Evolutionary conservation across 2,888 invertebrate genomes (phyloP).

Genomic region (Zootermopsis nevadensis): DNA sequence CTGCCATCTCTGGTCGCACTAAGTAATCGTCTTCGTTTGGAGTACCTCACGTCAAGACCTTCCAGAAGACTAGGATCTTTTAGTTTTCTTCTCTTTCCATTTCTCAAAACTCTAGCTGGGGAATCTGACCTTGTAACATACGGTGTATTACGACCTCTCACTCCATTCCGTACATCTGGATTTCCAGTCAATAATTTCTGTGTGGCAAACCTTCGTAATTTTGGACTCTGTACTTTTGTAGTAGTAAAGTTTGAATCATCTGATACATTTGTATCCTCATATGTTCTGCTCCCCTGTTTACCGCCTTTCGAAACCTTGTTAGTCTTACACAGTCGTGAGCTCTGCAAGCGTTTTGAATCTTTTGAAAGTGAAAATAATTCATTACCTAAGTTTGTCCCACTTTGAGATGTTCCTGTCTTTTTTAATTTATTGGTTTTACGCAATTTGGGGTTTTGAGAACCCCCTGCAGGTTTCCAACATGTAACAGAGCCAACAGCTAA

Average conservation of each 20-base stretch:
- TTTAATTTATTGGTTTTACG: slow-evolving; percentile 8
- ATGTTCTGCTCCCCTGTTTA: not conserved
- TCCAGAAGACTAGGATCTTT: slow-evolving; percentile 69
- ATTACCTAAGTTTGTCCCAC: not conserved
- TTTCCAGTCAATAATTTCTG: slow-evolving; percentile 2
- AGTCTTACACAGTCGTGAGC: not conserved
- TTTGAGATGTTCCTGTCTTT: not conserved
- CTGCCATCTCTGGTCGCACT: slow-evolving; percentile 47
- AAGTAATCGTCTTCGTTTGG: slow-evolving; percentile 67
- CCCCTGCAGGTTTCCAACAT: not conserved
- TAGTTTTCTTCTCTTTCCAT: slow-evolving; percentile 50
- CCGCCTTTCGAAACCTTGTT: slow-evolving; percentile 7
- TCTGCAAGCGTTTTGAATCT: slow-evolving; percentile 9
- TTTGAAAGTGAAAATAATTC: not conserved
- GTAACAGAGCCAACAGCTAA: not conserved
- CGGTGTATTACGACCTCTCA: slow-evolving; percentile 26
- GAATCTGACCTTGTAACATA: slow-evolving; percentile 46
- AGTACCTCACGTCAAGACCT: slow-evolving; percentile 66
- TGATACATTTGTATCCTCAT: not conserved
- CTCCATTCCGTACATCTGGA: slow-evolving; percentile 35
- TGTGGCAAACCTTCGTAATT: not conserved
- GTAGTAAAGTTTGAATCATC: not conserved
- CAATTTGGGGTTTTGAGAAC: not conserved
- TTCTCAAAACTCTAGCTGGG: slow-evolving; percentile 46
- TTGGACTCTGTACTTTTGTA: slow-evolving; percentile 18